Conservation (phyloP, 2,888 invertebrate species). For the Bellardia pandia region DNA sequence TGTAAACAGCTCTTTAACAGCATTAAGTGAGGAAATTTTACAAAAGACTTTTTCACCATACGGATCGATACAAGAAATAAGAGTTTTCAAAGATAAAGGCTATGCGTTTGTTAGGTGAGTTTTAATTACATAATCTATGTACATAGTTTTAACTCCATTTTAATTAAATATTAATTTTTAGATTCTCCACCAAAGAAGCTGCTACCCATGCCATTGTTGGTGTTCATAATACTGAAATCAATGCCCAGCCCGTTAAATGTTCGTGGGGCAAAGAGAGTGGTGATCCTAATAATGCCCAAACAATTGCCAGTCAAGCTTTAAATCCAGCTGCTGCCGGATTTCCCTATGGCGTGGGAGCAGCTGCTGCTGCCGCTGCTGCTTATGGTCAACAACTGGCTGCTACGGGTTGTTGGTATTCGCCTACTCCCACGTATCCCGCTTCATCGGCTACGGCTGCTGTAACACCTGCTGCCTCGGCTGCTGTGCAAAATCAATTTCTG, state of each 20-base stretch:
- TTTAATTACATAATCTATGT: background rate
- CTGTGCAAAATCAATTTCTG: constrained; percentile 93
- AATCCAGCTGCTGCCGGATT: constrained; percentile 84
- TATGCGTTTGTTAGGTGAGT: constrained; percentile 97
- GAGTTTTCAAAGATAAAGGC: constrained; percentile 99
- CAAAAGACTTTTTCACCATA: constrained; percentile 98
- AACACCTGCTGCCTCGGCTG: constrained; percentile 88
- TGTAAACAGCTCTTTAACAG: constrained; percentile 87
- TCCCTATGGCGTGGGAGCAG: constrained; percentile 86
- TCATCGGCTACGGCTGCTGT: constrained; percentile 85
- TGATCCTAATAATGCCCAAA: constrained; percentile 94
- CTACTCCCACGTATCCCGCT: constrained; percentile 88
- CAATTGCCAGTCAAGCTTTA: constrained; percentile 86
- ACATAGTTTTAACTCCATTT: too few relatives aligned
- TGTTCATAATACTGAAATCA: constrained; percentile 98
- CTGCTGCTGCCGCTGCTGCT: constrained; percentile 85
- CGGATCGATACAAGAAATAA: constrained; percentile 98
- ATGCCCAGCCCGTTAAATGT: constrained; percentile 98
- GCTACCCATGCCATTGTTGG: constrained; percentile 99
- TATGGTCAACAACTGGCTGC: constrained; percentile 91
- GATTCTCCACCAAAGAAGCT: constrained; percentile 99
- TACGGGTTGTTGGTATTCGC: constrained; percentile 96
- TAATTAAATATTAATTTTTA: constrained; percentile 80
- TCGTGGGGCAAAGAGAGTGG: constrained; percentile 99
- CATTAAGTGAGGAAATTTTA: constrained; percentile 97